Conservation (phyloP, 92 coral and sea anemone species). For the Virgularia gustaviana region DNA sequence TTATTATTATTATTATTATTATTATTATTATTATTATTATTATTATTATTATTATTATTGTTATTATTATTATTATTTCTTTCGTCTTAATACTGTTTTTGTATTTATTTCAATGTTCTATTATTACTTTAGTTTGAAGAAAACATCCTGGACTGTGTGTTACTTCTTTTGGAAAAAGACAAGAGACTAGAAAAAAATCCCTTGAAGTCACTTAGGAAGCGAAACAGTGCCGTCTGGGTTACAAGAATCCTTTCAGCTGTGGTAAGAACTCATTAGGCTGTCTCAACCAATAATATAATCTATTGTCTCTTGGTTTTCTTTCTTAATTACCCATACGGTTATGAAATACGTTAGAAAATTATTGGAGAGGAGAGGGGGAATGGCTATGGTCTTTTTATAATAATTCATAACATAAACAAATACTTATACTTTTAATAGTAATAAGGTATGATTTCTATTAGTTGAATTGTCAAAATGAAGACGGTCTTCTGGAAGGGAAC, state of each 20-base stretch:
- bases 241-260: slow-evolving; percentile 71
- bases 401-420: too few species aligned
- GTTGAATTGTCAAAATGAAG: slow-evolving; percentile 13
- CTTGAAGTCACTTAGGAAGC: slow-evolving; percentile 7
- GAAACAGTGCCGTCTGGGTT: slow-evolving; percentile 48
- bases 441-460: too few species aligned
- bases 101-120: too few species aligned
- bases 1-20: too few species aligned
- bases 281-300: neutral
- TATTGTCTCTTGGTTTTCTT: neutral
- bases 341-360: too few species aligned
- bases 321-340: neutral
- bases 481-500: slow-evolving; percentile 15
- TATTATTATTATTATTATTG: too few species aligned
- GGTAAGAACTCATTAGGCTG: slow-evolving; percentile 51
- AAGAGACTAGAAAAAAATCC: neutral
- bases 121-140: slow-evolving; percentile 34
- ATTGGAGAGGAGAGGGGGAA: too few species aligned
- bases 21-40: too few species aligned
- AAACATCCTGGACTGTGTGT: slow-evolving; percentile 34
- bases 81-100: too few species aligned
- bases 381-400: too few species aligned
- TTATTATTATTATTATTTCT: too few species aligned
- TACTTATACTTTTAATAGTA: neutral
- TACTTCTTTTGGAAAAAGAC: slow-evolving; percentile 32